Conservation (phyloP, 2,797 vertebrate species). For the Molossus alvarezi region DNA sequence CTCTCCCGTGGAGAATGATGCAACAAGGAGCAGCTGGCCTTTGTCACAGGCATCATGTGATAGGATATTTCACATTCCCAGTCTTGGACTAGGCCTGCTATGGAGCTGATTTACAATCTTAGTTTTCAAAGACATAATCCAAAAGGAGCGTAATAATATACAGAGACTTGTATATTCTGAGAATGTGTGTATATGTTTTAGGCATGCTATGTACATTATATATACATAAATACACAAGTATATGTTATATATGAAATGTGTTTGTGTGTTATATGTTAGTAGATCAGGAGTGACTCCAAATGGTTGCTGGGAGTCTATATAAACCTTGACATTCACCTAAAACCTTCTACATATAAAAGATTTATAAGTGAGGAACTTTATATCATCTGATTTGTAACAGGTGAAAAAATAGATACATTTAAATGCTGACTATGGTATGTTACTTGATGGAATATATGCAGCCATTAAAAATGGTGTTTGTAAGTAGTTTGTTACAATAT, state of each 20-base stretch:
- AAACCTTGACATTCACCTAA: not conserved
- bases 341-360: constrained; percentile 13
- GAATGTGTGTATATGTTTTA: not conserved
- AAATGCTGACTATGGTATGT: not conserved
- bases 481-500: not conserved
- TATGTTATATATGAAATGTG: not conserved
- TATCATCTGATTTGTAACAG: not conserved
- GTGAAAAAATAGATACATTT: not conserved
- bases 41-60: not conserved
- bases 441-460: not conserved
- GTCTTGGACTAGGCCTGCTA: not conserved
- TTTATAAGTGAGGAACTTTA: not conserved
- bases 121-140: constrained; percentile 20
- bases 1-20: not conserved
- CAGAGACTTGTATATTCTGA: not conserved
- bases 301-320: not conserved
- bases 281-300: not conserved
- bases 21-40: not conserved
- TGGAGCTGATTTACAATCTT: not conserved
- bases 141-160: not conserved
- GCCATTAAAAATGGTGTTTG: not conserved
- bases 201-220: not conserved
- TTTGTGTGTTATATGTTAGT: not conserved
- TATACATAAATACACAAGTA: not conserved
- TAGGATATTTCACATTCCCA: not conserved